phyloP scores from a whole-genome alignment of 2,113 vertebrate species.

The Caranx ignobilis region DNA sequence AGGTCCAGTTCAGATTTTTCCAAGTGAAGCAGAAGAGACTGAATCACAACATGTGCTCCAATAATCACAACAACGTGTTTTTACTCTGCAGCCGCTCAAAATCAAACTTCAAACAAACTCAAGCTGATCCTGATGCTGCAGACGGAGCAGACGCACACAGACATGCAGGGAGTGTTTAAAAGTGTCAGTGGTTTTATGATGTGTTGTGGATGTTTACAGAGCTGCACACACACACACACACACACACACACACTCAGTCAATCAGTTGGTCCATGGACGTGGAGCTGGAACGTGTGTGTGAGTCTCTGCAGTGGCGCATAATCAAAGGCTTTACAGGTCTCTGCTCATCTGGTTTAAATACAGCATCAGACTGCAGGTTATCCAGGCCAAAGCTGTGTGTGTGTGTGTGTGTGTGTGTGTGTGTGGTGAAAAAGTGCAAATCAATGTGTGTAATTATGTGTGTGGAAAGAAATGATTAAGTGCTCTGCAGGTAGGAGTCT shows the following conservation, averaged over 20 bases:
- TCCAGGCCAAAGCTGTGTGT: neutral
- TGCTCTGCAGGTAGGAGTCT: conserved; percentile 20
- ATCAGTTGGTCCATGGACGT: conserved; percentile 9
- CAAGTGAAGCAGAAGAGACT: no score
- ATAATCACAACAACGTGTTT: no score
- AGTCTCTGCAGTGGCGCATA: conserved; percentile 28
- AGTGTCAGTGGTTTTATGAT: neutral
- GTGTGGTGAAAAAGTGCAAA: neutral
- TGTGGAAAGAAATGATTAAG: neutral
- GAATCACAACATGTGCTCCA: no score
- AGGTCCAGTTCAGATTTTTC: no score
- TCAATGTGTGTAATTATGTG: conserved; percentile 21
- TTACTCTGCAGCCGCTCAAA: no score
- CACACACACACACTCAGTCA: no score
- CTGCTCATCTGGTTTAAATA: conserved; percentile 64
- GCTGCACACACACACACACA: neutral
- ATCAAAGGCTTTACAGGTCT: conserved; percentile 61
- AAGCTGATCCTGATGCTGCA: no score
- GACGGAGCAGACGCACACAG: no score
- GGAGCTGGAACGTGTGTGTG: conserved; percentile 19
- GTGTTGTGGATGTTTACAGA: conserved; percentile 29
- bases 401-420: conserved; percentile 3
- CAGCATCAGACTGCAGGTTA: conserved; percentile 33
- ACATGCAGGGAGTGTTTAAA: no score
- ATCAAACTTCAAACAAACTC: no score